phyloP scores from a whole-genome alignment of 1,140 invertebrate genomes.

The Saccostrea echinata region DNA sequence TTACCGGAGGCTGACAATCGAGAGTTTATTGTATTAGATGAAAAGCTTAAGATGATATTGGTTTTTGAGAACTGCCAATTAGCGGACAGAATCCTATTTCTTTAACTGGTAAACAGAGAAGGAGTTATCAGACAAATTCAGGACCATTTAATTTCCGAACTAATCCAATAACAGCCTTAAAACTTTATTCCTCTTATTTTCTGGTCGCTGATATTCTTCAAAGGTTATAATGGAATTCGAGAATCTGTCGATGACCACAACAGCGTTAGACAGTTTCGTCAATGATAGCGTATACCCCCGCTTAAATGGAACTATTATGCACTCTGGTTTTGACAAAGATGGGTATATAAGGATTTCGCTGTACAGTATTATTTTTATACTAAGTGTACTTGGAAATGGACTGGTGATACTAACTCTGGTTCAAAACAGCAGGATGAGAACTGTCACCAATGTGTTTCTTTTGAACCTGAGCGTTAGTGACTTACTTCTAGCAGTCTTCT shows the following conservation, averaged over 20 bases:
- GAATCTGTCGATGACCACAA: neutral
- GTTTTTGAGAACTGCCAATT: constrained; percentile 9
- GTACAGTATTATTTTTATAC: constrained; percentile 89
- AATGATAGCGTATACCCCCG: constrained; percentile 20
- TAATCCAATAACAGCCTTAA: neutral
- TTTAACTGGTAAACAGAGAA: constrained; percentile 14
- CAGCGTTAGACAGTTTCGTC: neutral
- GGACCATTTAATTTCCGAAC: neutral
- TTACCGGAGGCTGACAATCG: neutral
- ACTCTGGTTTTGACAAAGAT: constrained; percentile 35
- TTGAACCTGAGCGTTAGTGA: constrained; percentile 88
- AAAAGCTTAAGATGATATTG: constrained; percentile 35
- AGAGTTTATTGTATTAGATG: neutral
- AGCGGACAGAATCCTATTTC: neutral
- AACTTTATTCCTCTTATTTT: neutral
- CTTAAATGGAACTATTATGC: neutral
- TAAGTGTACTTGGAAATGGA: constrained; percentile 89
- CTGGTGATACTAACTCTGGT: constrained; percentile 90
- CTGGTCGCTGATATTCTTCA: neutral
- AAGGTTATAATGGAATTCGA: neutral
- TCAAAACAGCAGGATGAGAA: constrained; percentile 91
- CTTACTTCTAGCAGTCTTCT: constrained; percentile 91
- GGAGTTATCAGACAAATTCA: neutral
- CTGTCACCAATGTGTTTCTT: constrained; percentile 92
- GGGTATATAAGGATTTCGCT: constrained; percentile 83